These are phyloP conservation scores for Harpagoxenus sublaevis DNA, from an alignment of 2,888 invertebrate genomes.

Conservation along the genomic window DNA sequence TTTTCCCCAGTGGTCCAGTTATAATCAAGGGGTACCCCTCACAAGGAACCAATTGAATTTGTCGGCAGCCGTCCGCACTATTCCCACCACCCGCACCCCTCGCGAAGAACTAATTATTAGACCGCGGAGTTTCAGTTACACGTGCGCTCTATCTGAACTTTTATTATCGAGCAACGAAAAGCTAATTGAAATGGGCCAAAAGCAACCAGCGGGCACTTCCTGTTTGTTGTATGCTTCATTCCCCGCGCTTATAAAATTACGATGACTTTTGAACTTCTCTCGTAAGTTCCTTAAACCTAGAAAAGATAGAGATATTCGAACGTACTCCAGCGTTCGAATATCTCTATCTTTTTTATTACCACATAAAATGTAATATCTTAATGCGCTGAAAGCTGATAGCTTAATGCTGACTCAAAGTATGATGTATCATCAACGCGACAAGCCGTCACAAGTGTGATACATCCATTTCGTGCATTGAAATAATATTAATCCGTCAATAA, in stretches of 20 bases:
- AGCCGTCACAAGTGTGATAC: not conserved
- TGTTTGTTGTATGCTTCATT: conserved; percentile 28
- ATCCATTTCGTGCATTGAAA: not conserved
- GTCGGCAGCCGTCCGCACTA: conserved; percentile 57
- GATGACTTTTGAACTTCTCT: not conserved
- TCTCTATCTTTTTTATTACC: not conserved
- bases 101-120: conserved; percentile 69
- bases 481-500: not conserved
- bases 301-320: not conserved
- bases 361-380: too few relatives aligned
- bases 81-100: conserved; percentile 44
- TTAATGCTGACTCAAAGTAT: not conserved
- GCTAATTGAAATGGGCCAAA: conserved; percentile 50
- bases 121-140: conserved; percentile 67
- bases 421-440: not conserved
- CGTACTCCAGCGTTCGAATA: not conserved
- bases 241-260: not conserved
- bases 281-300: not conserved
- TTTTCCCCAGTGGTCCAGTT: conserved; percentile 71
- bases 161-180: conserved; percentile 54
- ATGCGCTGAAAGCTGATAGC: not conserved
- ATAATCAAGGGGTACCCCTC: conserved; percentile 71
- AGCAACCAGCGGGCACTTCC: not conserved
- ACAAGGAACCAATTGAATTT: conserved; percentile 73
- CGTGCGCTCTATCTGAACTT: conserved; percentile 56